Base-by-base conservation (phyloP, 2,888 invertebrate genomes). In the Xestobium rufovillosum region DNA sequence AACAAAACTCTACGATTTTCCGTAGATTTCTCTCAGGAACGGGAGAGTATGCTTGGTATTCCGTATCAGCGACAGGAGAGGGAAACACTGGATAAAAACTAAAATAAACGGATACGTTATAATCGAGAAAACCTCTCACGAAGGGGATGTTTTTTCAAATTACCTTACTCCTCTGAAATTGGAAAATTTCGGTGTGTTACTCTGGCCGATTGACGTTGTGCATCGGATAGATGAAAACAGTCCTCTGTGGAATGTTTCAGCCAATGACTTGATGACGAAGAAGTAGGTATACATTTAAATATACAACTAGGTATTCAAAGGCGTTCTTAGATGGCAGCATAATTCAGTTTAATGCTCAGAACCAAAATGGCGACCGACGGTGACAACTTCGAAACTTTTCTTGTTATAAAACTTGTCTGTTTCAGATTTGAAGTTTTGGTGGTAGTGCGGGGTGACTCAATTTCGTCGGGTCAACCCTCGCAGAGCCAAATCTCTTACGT, bases 151-250 rank as follows among this genome's bases (percentile, higher is more conserved):
- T 11, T 68, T 85, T 6, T 76, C 77, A 11, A 79, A 83, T 63
- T 80, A 79, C 55, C 82, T 84, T 51, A 75, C 75, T 44, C 78
- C 78, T 52, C 66, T 87, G 32, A 69, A 76, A 42, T 57, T 80
- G 43, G 69, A 72, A 55, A 75, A 77, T 39, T 72, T 76, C 34
- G 75, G 76, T 1, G 78, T 81, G 23, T 57, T 71, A 13, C 73
- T 85, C 26, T 91, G 89, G 89, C 91, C 91, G 0, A 78, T 84
- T 53, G 83, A 84, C 0, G 75, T 90, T 3, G 80, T 83, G 6
- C 90, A 91, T 60, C 72, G 75, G 38, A 90, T 91, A 41, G 79
- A 86, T 53, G 70, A 69, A 3, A 59, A 62, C 16, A 86, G 86
- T 51, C 90, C 91, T 0, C 73, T 91, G 25, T 83, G 75, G 58